Evolutionary conservation across 2,113 vertebrate genomes (phyloP), one percentile per base, ranked within the genome.

Genomic region (Protobothrops flavoviridis): DNA sequence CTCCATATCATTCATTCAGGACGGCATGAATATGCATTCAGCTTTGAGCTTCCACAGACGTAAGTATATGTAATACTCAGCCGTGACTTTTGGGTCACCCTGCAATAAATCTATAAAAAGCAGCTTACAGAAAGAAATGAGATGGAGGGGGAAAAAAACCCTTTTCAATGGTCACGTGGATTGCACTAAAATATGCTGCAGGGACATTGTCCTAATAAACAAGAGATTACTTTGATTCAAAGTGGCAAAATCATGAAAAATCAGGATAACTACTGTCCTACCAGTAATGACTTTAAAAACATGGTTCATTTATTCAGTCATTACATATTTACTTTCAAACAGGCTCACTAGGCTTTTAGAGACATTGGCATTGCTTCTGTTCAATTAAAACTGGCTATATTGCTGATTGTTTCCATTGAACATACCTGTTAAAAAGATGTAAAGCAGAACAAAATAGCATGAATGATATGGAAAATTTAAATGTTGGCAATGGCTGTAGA

Each of bases 11-110:
- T 99, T 97, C 98, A 98, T 98, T 99, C 99, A 96, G 99, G 99
- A 98, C 98, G 99, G 97, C 99, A 99, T 24, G 99, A 99, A 98
- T 99, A 99, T 98, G 99, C 99, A 98, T 99, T 99, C 98, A 99
- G 99, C 97, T 98, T 99, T 0, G 99, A 99, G 98, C 99, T 99
- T 99, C 99, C 99, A 98, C 99, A 99, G 97, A 99, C 98, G 99
- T 99, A 97, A 99, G 99, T 98, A 85, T 17, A 55, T 7, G 0
- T 29, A 45, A 43, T 85, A 69, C 29, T 50, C 45, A 7, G 55
- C 69, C 39, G 56, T 93, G 92, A 92, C 64, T 90, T 29, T 39
- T 85, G 48, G 85, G 92, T 87, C 43, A 93, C 45, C n/a, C 57
- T 91, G 0, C 33, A 88, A 90, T 92, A 90, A 56, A 89, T 74